Conservation (phyloP, 2,797 vertebrate species). For the Eidolon dupreanum region DNA sequence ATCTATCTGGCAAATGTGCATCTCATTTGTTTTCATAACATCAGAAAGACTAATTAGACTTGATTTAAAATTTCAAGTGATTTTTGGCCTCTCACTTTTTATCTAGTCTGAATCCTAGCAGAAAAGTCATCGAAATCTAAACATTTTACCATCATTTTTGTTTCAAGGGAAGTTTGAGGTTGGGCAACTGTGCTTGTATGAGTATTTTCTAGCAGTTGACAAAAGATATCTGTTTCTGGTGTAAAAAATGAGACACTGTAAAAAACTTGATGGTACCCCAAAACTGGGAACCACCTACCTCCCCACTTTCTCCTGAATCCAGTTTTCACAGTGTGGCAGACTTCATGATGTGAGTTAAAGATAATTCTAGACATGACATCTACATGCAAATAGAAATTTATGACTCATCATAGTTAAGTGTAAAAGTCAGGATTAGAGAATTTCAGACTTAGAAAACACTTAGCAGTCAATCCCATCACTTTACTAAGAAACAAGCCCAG, state of each 20-base stretch:
- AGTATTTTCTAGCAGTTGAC: neutral
- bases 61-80: conserved; percentile 5
- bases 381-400: neutral
- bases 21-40: neutral
- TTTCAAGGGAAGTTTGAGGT: neutral
- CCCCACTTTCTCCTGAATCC: neutral
- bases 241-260: neutral
- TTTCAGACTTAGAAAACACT: neutral
- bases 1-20: neutral
- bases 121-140: neutral
- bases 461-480: neutral
- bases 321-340: neutral
- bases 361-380: neutral
- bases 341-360: neutral
- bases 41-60: neutral
- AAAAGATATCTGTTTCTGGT: neutral
- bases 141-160: neutral
- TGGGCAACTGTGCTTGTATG: neutral
- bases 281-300: neutral
- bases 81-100: neutral
- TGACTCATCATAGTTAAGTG: neutral
- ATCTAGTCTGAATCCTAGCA: neutral
- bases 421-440: neutral
- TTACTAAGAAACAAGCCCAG: neutral
- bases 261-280: neutral